Conservation (phyloP, 2,113 vertebrate genomes). For the Ancistrus triradiatus region DNA sequence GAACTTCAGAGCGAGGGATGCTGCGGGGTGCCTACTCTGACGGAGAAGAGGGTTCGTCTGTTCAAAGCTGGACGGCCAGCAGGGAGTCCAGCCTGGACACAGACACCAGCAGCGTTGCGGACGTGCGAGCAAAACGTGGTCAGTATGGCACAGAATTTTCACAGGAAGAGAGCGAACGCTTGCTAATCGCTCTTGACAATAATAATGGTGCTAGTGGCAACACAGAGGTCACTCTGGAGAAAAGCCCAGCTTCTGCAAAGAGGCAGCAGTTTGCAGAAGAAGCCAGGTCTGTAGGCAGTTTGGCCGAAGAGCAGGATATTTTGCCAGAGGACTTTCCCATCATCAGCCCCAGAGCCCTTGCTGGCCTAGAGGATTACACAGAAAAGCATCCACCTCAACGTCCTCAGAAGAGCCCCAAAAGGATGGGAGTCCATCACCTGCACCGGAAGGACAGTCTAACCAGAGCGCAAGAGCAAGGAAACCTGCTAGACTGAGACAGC, state of each 20-base stretch:
- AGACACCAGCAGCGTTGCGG: slow-evolving; percentile 63
- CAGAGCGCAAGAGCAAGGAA: slow-evolving; percentile 92
- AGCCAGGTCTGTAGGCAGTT: slow-evolving; percentile 64
- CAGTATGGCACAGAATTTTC: slow-evolving; percentile 70
- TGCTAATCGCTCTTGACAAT: slow-evolving; percentile 61
- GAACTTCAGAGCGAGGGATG: slow-evolving; percentile 19
- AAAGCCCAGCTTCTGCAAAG: slow-evolving; percentile 39
- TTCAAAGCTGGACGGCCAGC: slow-evolving; percentile 78
- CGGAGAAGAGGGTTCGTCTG: slow-evolving; percentile 74
- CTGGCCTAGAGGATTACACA: slow-evolving; percentile 53
- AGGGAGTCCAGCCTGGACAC: slow-evolving; percentile 79
- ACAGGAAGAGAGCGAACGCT: slow-evolving; percentile 67
- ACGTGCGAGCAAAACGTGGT: slow-evolving; percentile 60
- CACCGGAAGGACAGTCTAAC: slow-evolving; percentile 96
- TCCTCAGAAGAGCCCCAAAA: slow-evolving; percentile 87
- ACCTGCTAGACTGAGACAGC: slow-evolving; percentile 79
- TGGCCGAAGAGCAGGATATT: slow-evolving; percentile 74
- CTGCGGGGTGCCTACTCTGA: slow-evolving; percentile 64
- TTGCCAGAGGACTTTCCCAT: slow-evolving; percentile 64
- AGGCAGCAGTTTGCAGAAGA: slow-evolving; percentile 66
- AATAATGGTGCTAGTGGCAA: slow-evolving; percentile 50
- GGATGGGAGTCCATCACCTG: slow-evolving; percentile 95
- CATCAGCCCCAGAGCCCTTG: slow-evolving; percentile 54
- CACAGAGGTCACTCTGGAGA: slow-evolving; percentile 49
- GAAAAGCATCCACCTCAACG: slow-evolving; percentile 63